A percentile compares a stretch with the other conserved stretches of the same genome.
phyloP scores from a whole-genome alignment of 2,888 invertebrate genomes.

The Conchocele bisecta region DNA sequence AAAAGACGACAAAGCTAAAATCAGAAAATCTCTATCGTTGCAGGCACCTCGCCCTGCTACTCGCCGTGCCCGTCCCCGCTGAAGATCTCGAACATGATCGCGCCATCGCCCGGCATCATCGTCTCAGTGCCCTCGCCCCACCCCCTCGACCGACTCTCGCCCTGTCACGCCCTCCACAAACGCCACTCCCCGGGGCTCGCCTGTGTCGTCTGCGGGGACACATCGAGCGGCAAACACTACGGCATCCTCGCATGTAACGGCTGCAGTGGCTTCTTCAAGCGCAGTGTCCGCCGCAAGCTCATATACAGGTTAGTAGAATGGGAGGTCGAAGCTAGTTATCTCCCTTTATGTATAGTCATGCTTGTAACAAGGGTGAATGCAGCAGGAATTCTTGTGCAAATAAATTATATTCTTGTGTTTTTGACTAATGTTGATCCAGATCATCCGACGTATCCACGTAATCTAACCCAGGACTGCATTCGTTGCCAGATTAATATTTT shows the following conservation, averaged over 20 bases:
- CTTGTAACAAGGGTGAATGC: too few relatives aligned
- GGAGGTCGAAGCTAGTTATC: too few relatives aligned
- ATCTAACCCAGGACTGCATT: too few relatives aligned
- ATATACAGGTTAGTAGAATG: conserved; percentile 91
- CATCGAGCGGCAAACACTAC: conserved; percentile 98
- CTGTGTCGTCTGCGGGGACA: conserved; percentile 98
- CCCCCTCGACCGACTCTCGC: conserved; percentile 29
- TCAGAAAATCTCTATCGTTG: too few relatives aligned
- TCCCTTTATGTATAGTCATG: too few relatives aligned
- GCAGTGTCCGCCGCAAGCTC: conserved; percentile 96
- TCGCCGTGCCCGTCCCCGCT: conserved; percentile 55
- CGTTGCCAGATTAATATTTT: too few relatives aligned
- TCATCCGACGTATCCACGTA: too few relatives aligned
- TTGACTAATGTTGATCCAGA: too few relatives aligned
- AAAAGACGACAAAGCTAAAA: too few relatives aligned
- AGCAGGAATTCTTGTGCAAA: too few relatives aligned
- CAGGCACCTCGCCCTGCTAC: too few relatives aligned
- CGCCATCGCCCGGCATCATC: conserved; percentile 56
- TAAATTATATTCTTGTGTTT: too few relatives aligned
- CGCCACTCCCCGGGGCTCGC: conserved; percentile 86
- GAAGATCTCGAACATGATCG: conserved; percentile 53
- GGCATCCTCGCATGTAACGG: conserved; percentile 99
- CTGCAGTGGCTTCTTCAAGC: conserved; percentile 99
- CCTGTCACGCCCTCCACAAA: conserved; percentile 67
- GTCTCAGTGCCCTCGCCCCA: conserved; percentile 58